Base-by-base conservation (phyloP, 2,888 invertebrate genomes). In the Diachrysia chrysitis region DNA sequence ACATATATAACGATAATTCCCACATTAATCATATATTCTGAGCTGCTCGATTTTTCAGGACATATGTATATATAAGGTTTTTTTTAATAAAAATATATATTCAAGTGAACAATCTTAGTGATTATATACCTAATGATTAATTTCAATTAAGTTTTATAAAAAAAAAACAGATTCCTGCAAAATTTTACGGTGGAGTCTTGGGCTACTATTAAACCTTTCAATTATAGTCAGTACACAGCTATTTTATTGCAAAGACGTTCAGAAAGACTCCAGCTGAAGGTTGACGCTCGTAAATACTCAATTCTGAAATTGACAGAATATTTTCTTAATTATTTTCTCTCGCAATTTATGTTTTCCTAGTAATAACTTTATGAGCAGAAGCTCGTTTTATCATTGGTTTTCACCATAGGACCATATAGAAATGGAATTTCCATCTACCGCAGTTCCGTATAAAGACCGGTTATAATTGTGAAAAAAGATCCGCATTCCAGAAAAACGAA, bases 401-500 rank as follows among this genome's bases (percentile, higher is more conserved):
- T 63, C 78, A 65, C 64, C 59, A 69, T 61, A 62, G 46, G 25
- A 57, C 51, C 67, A 66, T 76, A 70, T 62, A 68, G 60, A 66
- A 69, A 61, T 70, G 78, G 71, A 70, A 79, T 65, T 76, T 46
- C 70, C 71, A 53, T 32, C 37, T 70, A 53, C 56, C n/a, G 42
- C 48, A 73, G 46, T 48, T 76, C 76, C 79, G 79, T 55, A 14
- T 63, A 7, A 17, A 5, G 53, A 73, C 79, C 54, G 66, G 73
- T 73, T 73, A 16, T 21, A 76, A 71, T 67, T 76, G 46, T 71
- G 71, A 74, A 78, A 66, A 78, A 76, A 58, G 35, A 37, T 78
- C 79, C 79, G 78, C 78, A 76, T 79, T 76, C 66, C 79, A 61
- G 68, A 71, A 69, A 78, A 73, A 66, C 51, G 65, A 2, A 61